A percentile compares a stretch with the other conserved stretches of the same genome.
phyloP scores from a whole-genome alignment of 2,113 vertebrate species.

The Ariopsis seemanni region DNA sequence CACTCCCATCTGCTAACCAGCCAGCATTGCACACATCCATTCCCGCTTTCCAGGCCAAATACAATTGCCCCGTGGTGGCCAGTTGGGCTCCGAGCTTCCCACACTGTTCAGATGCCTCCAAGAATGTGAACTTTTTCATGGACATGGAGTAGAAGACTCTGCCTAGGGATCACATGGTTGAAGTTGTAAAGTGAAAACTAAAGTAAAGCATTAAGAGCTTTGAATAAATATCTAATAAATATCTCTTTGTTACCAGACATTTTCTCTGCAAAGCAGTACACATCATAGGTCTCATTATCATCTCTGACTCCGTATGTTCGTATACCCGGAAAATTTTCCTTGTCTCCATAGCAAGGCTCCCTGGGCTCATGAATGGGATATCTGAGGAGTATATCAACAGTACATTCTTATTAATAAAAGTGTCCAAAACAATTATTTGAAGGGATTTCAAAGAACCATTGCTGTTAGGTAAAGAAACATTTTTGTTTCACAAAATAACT shows the following conservation, averaged over 20 bases:
- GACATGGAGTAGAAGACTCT: slow-evolving; percentile 89
- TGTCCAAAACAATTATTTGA: neutral
- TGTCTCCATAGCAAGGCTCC: slow-evolving; percentile 91
- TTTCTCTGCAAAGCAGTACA: slow-evolving; percentile 96
- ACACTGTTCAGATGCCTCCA: slow-evolving; percentile 86
- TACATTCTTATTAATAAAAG: no score
- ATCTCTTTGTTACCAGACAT: slow-evolving; percentile 80
- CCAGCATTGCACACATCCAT: slow-evolving; percentile 95
- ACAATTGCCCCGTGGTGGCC: slow-evolving; percentile 90
- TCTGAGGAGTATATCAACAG: slow-evolving; percentile 65
- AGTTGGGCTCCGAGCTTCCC: slow-evolving; percentile 80
- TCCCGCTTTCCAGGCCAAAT: slow-evolving; percentile 90
- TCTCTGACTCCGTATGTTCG: slow-evolving; percentile 92
- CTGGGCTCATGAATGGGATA: slow-evolving; percentile 94
- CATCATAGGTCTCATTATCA: slow-evolving; percentile 92
- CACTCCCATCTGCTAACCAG: slow-evolving; percentile 91
- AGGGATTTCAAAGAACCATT: neutral
- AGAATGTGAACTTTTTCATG: slow-evolving; percentile 86
- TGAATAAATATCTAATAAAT: neutral
- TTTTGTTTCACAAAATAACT: neutral
- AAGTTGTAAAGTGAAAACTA: neutral
- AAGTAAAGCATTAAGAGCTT: neutral
- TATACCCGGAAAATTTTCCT: slow-evolving; percentile 89
- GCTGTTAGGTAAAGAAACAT: neutral
- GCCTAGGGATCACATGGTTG: slow-evolving; percentile 70